Evolutionary conservation across 2,113 vertebrate genomes (phyloP).

Genomic region (Atractosteus spatula): DNA sequence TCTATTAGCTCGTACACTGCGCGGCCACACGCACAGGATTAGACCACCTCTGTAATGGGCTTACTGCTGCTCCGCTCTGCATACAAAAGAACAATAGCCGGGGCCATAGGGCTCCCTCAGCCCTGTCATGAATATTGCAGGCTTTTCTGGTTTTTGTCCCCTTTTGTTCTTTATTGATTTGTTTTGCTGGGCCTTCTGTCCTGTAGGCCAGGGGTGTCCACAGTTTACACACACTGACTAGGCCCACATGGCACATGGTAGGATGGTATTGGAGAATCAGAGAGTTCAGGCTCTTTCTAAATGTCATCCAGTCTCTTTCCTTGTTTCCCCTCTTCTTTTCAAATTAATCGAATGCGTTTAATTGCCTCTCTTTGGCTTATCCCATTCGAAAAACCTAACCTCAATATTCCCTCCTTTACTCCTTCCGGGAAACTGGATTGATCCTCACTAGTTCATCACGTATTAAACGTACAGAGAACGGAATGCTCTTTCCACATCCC

Average conservation of each 20-base stretch:
- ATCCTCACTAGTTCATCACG: no score
- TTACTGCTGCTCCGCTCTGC: slow-evolving; percentile 51
- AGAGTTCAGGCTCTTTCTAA: no score
- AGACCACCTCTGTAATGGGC: slow-evolving; percentile 56
- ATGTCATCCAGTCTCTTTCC: no score
- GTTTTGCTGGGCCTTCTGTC: slow-evolving; percentile 26
- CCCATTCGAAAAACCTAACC: no score
- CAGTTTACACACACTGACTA: slow-evolving; percentile 15
- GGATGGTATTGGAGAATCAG: no score
- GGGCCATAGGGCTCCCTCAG: slow-evolving; percentile 15
- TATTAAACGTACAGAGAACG: no score
- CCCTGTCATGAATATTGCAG: slow-evolving; percentile 37
- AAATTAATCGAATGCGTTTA: no score
- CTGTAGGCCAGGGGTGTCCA: slow-evolving; percentile 11
- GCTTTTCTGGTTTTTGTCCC: slow-evolving; percentile 17
- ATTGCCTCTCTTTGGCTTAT: no score
- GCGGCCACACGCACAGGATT: slow-evolving; percentile 57
- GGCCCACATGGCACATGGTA: not conserved
- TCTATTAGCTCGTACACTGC: slow-evolving; percentile 52
- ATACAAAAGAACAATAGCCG: slow-evolving; percentile 38
- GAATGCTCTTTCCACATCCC: no score
- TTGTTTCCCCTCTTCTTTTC: no score
- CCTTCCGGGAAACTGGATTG: no score
- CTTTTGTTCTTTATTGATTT: slow-evolving; percentile 37
- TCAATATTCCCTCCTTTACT: no score